A percentile compares a stretch with the other conserved stretches of the same genome.
phyloP scores from a whole-genome alignment of 1,140 invertebrate species.

The Teleopsis dalmanni region DNA sequence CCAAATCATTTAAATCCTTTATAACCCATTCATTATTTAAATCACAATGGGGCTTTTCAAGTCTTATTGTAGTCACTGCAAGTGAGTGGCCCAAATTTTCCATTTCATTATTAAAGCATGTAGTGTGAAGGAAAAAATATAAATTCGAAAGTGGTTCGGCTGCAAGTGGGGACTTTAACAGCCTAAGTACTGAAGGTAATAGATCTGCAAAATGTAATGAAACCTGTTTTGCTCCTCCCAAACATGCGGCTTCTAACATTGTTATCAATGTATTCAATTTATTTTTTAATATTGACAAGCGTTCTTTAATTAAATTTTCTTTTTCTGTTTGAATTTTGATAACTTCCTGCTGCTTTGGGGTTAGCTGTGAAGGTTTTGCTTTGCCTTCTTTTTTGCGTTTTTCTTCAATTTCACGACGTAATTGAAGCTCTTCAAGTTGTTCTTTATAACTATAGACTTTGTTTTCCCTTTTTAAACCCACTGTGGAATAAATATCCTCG shows the following conservation, averaged over 20 bases:
- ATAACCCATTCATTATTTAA: slow-evolving; percentile 70
- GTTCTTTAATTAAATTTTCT: slow-evolving; percentile 67
- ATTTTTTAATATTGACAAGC: slow-evolving; percentile 49
- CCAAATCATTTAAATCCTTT: slow-evolving; percentile 52
- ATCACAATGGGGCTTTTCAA: slow-evolving; percentile 70
- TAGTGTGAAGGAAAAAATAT: slow-evolving; percentile 51
- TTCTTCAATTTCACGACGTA: slow-evolving; percentile 86
- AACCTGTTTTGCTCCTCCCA: slow-evolving; percentile 56
- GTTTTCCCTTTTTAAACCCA: slow-evolving; percentile 80
- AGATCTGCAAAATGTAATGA: slow-evolving; percentile 57
- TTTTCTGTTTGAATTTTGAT: slow-evolving; percentile 80
- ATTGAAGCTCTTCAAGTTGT: slow-evolving; percentile 87
- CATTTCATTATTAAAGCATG: slow-evolving; percentile 48
- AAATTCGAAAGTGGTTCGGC: slow-evolving; percentile 57
- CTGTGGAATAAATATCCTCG: slow-evolving; percentile 61
- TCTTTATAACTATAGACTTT: slow-evolving; percentile 97
- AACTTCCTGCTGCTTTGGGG: slow-evolving; percentile 88
- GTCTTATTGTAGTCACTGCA: slow-evolving; percentile 58
- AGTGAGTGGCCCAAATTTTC: slow-evolving; percentile 51
- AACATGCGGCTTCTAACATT: slow-evolving; percentile 54
- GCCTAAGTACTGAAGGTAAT: slow-evolving; percentile 54
- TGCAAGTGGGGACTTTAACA: slow-evolving; percentile 61
- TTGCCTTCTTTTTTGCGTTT: slow-evolving; percentile 78
- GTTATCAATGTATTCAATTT: slow-evolving; percentile 56
- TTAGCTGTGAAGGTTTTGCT: slow-evolving; percentile 62